Conservation (phyloP, 2,888 invertebrate species). For the Agrilus cyanescens region DNA sequence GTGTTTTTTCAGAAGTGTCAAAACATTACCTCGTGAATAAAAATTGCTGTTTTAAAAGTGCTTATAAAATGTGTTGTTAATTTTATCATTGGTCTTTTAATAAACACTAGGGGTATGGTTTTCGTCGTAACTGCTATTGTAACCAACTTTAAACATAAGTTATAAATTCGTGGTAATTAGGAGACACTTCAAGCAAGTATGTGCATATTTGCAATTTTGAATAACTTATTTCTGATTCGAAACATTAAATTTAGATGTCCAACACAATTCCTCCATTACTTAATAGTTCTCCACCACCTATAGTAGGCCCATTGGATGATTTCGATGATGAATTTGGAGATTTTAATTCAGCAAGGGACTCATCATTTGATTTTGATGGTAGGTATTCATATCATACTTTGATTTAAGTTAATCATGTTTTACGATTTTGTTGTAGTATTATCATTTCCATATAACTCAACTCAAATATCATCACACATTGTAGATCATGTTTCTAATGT, state of each 20-base stretch:
- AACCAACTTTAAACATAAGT: too few relatives aligned
- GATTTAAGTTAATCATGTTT: neutral
- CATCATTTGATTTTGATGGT: slow-evolving; percentile 31
- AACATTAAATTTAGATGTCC: slow-evolving; percentile 25
- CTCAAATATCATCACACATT: slow-evolving; percentile 14
- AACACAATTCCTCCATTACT: slow-evolving; percentile 44
- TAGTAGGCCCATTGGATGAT: slow-evolving; percentile 35
- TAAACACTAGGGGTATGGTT: too few relatives aligned
- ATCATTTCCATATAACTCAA: slow-evolving; percentile 19
- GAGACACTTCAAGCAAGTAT: too few relatives aligned
- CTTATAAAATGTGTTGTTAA: too few relatives aligned
- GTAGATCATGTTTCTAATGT: slow-evolving; percentile 13
- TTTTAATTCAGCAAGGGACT: slow-evolving; percentile 39
- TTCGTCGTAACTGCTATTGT: too few relatives aligned
- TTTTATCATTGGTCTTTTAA: too few relatives aligned
- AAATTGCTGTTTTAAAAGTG: too few relatives aligned
- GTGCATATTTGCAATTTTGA: too few relatives aligned
- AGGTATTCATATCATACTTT: slow-evolving; percentile 6
- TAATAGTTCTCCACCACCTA: slow-evolving; percentile 45
- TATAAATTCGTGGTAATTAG: too few relatives aligned
- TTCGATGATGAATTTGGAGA: slow-evolving; percentile 49
- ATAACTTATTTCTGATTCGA: too few relatives aligned
- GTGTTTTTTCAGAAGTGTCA: too few relatives aligned
- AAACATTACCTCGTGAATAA: too few relatives aligned
- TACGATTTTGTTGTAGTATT: slow-evolving; percentile 12